Evolutionary conservation across 2,888 invertebrate genomes (phyloP).

Genomic region (Lasioglossum figueresi): DNA sequence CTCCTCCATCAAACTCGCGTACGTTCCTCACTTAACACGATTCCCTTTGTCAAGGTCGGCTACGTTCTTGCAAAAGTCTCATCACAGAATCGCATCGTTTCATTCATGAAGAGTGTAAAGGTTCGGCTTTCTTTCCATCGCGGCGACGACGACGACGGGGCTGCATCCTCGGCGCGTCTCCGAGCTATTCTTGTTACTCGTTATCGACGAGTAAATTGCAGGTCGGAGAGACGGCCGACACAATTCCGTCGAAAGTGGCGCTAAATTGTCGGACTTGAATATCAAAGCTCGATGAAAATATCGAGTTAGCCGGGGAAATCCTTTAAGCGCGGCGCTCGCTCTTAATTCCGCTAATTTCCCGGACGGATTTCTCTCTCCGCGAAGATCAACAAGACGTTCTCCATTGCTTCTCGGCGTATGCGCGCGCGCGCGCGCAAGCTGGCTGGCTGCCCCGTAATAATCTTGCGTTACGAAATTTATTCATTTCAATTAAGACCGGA

Average conservation of each 20-base stretch:
- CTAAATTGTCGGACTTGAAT: constrained; percentile 23
- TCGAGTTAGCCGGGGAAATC: not conserved
- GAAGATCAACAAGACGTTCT: constrained; percentile 1
- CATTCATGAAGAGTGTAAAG: not conserved
- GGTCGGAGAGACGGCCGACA: not conserved
- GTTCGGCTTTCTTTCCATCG: not conserved
- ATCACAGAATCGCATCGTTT: not conserved
- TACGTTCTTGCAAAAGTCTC: not conserved
- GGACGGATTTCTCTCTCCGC: not conserved
- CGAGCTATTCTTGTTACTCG: not conserved
- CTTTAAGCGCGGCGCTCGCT: not conserved
- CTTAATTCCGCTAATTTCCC: constrained; percentile 11
- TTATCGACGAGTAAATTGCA: not conserved
- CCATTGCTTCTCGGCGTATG: not conserved
- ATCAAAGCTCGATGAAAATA: not conserved
- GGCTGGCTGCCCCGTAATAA: not conserved
- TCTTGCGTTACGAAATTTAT: constrained; percentile 7
- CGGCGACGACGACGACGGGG: not conserved
- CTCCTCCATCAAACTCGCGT: not conserved
- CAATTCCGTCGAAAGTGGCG: not conserved
- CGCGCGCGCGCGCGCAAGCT: not conserved
- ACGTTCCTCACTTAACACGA: not conserved
- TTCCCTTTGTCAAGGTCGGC: not conserved
- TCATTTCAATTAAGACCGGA: not conserved
- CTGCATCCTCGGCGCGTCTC: not conserved